Evolutionary conservation across 37 sponge, comb jelly and placozoan genomes (phyloP), one percentile per base, ranked within the genome.

Genomic region (Beroe ovata): DNA sequence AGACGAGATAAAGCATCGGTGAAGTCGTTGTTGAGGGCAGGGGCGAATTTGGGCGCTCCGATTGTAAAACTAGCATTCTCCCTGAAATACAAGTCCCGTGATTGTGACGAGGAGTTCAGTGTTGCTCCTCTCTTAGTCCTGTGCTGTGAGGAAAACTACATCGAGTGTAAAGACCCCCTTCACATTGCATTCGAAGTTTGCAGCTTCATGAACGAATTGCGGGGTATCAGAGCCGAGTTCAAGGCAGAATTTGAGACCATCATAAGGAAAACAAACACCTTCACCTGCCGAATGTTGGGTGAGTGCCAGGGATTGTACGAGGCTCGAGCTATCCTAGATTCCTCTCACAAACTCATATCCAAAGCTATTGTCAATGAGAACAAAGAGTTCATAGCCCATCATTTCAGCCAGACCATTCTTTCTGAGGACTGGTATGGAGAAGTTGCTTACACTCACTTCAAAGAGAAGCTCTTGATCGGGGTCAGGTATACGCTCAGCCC

Each of bases 381-480:
- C 32, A 66, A 66, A 33, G 30, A 33, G 30, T 66, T 66, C 36
- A 30, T 66, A 26, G 25, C 69, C 19, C 69, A 66, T 32, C 69
- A 25, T 8, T 66, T 66, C 69, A 66, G 69, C 16, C 69, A 66
- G 36, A 25, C 25, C 18, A 66, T 66, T 37, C 25, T 66, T 6
- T 29, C 25, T 33, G 69, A 66, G 36, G 32, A 32, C 18, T 66
- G 69, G 69, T 66, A 66, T 37, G 69, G 69, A 14, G 69, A 66
- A 6, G 30, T 30, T 29, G 69, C 35, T 6, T 29, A 66, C 69
- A 1, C 32, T 14, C 2, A 11, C 2, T 30, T 32, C 35, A 29
- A 29, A 18, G 69, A 30, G 2, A 66, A 66, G 36, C 29, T 37
- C 2, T 14, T 33, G 36, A 66, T 66, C 2, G 36, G 36, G 8